Conservation (phyloP, 1,140 invertebrate genomes). For the Hermetia illucens region DNA sequence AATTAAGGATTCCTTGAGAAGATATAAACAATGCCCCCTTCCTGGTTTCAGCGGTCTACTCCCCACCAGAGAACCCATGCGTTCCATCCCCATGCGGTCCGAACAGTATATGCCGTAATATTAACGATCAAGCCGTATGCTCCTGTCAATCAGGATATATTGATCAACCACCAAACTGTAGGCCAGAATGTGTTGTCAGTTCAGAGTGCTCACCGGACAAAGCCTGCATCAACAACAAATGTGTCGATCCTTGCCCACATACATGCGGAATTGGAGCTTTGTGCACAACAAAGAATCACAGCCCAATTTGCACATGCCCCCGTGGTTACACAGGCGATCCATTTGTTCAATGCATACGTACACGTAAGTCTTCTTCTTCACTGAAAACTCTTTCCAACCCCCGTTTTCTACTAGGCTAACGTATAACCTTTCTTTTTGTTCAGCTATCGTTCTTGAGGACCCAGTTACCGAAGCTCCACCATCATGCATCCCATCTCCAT, state of each 20-base stretch:
- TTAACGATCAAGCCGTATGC: conserved; percentile 48
- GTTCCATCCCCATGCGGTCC: conserved; percentile 49
- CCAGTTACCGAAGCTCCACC: conserved; percentile 46
- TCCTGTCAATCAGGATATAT: conserved; percentile 53
- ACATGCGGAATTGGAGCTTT: conserved; percentile 45
- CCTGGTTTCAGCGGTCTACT: conserved; percentile 40
- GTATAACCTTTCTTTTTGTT: neutral
- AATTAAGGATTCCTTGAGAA: too few species aligned
- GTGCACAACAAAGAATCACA: conserved; percentile 45
- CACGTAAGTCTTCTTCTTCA: conserved; percentile 31
- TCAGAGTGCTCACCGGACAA: conserved; percentile 51
- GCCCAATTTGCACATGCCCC: conserved; percentile 45
- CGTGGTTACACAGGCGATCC: conserved; percentile 49
- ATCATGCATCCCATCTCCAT: conserved; percentile 62
- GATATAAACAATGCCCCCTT: too few species aligned
- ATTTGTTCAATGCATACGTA: conserved; percentile 35
- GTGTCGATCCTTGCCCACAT: conserved; percentile 56
- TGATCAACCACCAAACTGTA: conserved; percentile 63
- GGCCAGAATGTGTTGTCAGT: conserved; percentile 48
- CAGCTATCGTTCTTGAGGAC: conserved; percentile 24
- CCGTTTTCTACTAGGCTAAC: neutral
- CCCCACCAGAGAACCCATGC: conserved; percentile 33
- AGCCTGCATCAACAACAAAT: conserved; percentile 56
- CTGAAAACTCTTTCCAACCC: neutral
- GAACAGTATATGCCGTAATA: conserved; percentile 56